Percentiles rank a stretch among this genome's conserved stretches.
Conservation (phyloP, 92 coral and sea anemone genomes). For the Micromussa lordhowensis region DNA sequence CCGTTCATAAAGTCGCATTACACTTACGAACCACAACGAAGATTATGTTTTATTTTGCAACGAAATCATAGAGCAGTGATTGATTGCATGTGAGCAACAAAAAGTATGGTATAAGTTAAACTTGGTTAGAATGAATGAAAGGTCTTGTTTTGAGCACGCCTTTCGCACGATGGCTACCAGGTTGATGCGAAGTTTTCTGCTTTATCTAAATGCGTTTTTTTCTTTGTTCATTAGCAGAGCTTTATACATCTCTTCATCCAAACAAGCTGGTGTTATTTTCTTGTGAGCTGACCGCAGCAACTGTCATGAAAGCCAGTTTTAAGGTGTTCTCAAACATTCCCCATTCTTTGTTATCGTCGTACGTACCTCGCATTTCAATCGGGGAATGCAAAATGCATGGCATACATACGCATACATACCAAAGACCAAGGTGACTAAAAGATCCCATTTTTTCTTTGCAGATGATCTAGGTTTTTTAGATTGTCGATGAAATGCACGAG, state of each 20-base stretch:
- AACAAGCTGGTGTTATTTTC: neutral
- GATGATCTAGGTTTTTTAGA: neutral
- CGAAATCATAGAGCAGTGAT: neutral
- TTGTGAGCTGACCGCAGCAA: neutral
- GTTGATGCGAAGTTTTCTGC: neutral
- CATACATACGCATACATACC: neutral
- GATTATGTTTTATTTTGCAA: neutral
- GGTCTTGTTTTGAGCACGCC: constrained; percentile 6
- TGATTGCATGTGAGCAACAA: neutral
- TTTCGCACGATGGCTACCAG: neutral
- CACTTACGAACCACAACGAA: neutral
- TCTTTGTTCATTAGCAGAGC: constrained; percentile 1
- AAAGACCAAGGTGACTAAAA: neutral
- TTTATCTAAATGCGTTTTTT: neutral
- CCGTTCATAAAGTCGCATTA: neutral
- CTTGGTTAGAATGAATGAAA: neutral
- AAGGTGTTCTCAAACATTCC: neutral
- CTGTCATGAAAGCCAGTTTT: neutral
- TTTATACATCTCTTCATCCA: neutral
- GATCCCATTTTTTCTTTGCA: neutral
- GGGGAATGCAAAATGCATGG: neutral
- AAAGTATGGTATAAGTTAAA: neutral
- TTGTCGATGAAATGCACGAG: neutral
- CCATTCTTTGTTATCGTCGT: neutral
- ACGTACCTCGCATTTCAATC: neutral